Base-by-base conservation (phyloP, 2,113 vertebrate species). In the Illadopsis cleaveri region DNA sequence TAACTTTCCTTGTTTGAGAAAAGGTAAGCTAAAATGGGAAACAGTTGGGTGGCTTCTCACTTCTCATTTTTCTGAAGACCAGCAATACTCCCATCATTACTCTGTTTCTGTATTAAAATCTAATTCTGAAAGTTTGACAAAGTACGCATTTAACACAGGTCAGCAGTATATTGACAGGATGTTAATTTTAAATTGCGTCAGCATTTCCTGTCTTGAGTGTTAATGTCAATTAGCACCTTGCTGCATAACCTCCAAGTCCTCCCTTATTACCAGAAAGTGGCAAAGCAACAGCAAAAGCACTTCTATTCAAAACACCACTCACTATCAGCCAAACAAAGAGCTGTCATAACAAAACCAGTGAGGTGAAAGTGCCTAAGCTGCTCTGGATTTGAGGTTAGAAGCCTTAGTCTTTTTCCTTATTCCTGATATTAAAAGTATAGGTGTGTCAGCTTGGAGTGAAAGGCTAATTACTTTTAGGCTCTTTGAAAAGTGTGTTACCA, bases 131-230 rank as follows among this genome's bases (percentile, higher is more conserved):
- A 89, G 69, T 96, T 96, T 96, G 92, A 97, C 25, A 73, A 92
- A 94, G 71, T 69, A 56, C 69, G 75, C n/a, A 3, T 93, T 97
- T 93, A 93, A 96, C 93, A 91, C 62, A 90, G 88, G 82, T 86
- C 96, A 93, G 77, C 60, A 76, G 71, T 89, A 45, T 94, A 89
- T 91, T 91, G 90, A 93, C 90, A 96, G 84, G 85, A 53, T 96
- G 89, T 93, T 94, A 92, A 96, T 96, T 97, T 97, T 96, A 91
- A 97, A 96, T 86, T 91, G 96, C 96, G 97, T 97, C 97, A 97
- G 95, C 96, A 93, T 97, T 97, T 97, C 97, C 97, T 96, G 96
- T 90, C 88, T 90, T 61, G 86, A 96, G 84, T 71, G 82, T 91
- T 77, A 94, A 92, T 85, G 94, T 95, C 95, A 93, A 96, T 90